Evolutionary conservation across 1,140 invertebrate genomes (phyloP), one percentile per base, ranked within the genome.

Genomic region (Megalopta genalis): DNA sequence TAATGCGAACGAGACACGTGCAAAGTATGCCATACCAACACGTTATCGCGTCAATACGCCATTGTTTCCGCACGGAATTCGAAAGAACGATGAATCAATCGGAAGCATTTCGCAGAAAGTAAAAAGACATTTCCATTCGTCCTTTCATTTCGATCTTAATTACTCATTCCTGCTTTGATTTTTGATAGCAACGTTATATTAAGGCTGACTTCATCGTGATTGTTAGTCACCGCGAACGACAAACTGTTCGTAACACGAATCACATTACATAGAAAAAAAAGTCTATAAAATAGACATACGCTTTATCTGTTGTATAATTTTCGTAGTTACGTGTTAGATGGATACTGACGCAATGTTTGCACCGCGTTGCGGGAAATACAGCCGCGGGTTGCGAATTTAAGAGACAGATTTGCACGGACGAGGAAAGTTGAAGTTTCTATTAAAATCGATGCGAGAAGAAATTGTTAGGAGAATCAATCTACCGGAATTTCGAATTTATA

Each of bases 191-290:
- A 49, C 25, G 39, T 42, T 67, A 42, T 59, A 59, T 25, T 2
- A 32, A 18, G 21, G 16, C 14, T 75, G 64, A 75, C 23, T 67
- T 57, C 67, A 66, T 42, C 62, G 25, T n/a, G n/a, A n/a, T n/a
- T n/a, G n/a, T 54, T 49, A 73, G 7, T 52, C 27, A 64, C 18
- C 60, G 18, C 6, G 4, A 12, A 18, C 23, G 25, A 32, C 21
- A 39, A 27, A 52, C 60, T 42, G 16, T 21, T 39, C n/a, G n/a
- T n/a, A n/a, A 65, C 62, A 25, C 0, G 10, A 6, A 10, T 73
- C 64, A 60, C 71, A 73, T 52, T 42, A 6, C 37, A 65, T 37
- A 25, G 9, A 66, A 18, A 23, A 6, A 18, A 39, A 64, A 12
- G 14, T 12, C 10, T 46, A 12, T 46, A 1, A 46, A 46, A 46